Evolutionary conservation across 2,888 invertebrate genomes (phyloP).

Genomic region (Atrina japonica): DNA sequence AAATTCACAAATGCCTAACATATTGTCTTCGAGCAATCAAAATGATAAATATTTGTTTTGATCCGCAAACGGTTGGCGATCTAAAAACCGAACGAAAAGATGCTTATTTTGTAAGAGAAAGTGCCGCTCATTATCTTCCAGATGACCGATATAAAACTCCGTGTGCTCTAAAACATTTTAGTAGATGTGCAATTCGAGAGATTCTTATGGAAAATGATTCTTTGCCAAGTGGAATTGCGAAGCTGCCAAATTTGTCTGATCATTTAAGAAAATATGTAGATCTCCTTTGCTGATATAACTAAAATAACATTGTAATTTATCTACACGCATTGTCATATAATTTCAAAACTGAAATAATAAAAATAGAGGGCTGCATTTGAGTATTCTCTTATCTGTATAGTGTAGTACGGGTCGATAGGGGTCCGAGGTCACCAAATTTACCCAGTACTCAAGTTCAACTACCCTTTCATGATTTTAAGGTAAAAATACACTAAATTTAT

Average conservation of each 20-base stretch:
- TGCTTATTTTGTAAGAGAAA: conserved; percentile 44
- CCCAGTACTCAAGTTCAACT: no score
- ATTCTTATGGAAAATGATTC: conserved; percentile 36
- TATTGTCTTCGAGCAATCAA: conserved; percentile 45
- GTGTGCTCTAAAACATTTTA: conserved; percentile 45
- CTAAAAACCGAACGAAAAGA: conserved; percentile 22
- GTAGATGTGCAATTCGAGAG: conserved; percentile 43
- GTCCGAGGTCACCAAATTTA: no score
- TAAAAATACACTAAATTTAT: no score
- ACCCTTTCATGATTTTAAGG: no score
- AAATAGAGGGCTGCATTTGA: no score
- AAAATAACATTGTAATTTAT: no score
- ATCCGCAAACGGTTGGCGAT: conserved; percentile 47
- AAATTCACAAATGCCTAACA: conserved; percentile 35
- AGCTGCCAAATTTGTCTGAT: conserved; percentile 34
- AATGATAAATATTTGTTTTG: conserved; percentile 38
- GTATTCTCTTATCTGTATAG: no score
- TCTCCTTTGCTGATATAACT: conserved; percentile 43
- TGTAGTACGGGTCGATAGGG: no score
- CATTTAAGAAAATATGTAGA: conserved; percentile 82
- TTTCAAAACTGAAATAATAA: no score
- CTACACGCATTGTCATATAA: no score
- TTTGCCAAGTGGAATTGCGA: conserved; percentile 40
- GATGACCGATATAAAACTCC: conserved; percentile 45
- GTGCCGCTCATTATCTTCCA: conserved; percentile 40